Evolutionary conservation across 1,140 invertebrate genomes (phyloP), one percentile per base, ranked within the genome.

Genomic region (Drosophila kikkawai): DNA sequence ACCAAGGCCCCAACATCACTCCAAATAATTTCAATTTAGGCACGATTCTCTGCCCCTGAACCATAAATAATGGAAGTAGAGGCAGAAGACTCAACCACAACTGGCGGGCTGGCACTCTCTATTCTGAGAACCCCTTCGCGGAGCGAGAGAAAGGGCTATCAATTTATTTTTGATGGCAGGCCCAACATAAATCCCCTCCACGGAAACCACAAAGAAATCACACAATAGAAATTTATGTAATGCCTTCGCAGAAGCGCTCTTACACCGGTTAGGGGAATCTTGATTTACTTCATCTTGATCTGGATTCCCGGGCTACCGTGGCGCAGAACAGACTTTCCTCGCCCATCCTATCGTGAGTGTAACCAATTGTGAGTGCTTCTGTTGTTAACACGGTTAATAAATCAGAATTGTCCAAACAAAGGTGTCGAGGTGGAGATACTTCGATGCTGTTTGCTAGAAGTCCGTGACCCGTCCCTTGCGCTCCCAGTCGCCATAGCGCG

Each of bases 401-500:
- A 86, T 87, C 76, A 80, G 17, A 76, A 67, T 67, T 57, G 47
- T 67, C 60, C 60, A 76, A 75, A 58, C 42, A 67, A 44, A 53
- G 64, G 73, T 58, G 63, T 58, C 13, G 48, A 60, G 34, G 22
- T 61, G 44, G 55, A 53, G 50, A 59, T 55, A 37, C 34, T 47
- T 34, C 45, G 9, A 48, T 29, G 65, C 13, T 55, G n/a, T 19
- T 41, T 39, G 44, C 63, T 47, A 87, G 74, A 87, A 90, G 45
- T 88, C 81, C 11, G 97, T 95, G 13, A 99, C 98, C 91, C 99
- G 94, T 65, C 99, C 99, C 94, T 99, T 99, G 75, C 99, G 95
- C 93, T 99, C 99, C 99, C 99, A 99, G 94, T 99, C 99, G 6
- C 99, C 99, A 94, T 99, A 99, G 79, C 99, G 95, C 36, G 99